Percentiles rank a stretch among this genome's conserved stretches.
Conservation (phyloP, 2,888 invertebrate genomes). For the Hypomecis atomaria region DNA sequence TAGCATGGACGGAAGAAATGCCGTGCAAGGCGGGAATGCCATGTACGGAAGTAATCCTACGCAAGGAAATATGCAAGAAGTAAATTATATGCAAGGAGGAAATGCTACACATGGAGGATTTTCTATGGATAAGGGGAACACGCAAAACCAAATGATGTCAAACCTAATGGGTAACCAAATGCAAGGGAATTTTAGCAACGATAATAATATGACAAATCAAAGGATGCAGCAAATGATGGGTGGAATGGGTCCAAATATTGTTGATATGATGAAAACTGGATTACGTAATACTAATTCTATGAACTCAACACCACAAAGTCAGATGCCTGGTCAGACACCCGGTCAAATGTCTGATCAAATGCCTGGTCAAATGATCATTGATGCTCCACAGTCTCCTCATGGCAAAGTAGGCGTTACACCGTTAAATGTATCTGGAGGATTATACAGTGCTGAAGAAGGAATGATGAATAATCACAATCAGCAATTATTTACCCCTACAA, state of each 20-base stretch:
- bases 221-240: constrained; percentile 41
- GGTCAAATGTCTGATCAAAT: constrained; percentile 37
- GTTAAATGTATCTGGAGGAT: constrained; percentile 35
- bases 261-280: constrained; percentile 65
- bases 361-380: constrained; percentile 44
- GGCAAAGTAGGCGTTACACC: constrained; percentile 37
- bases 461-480: constrained; percentile 37
- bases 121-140: constrained; percentile 13
- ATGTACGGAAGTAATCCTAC: not conserved
- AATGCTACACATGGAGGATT: constrained; percentile 7
- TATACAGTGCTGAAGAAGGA: constrained; percentile 25
- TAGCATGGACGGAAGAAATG: constrained; percentile 4
- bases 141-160: no score
- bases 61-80: constrained; percentile 1
- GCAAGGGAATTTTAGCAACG: constrained; percentile 36
- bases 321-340: constrained; percentile 41
- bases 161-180: constrained; percentile 28
- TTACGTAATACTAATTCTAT: constrained; percentile 32
- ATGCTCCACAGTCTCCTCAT: constrained; percentile 54
- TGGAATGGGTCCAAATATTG: constrained; percentile 69
- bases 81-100: constrained; percentile 8
- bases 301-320: constrained; percentile 31
- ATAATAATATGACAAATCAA: constrained; percentile 31
- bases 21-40: constrained; percentile 6
- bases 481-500: constrained; percentile 42